A percentile compares a stretch with the other conserved stretches of the same genome.
Evolutionary conservation across 2,888 invertebrate species (phyloP).

Genomic region (Agriopis leucophaearia): DNA sequence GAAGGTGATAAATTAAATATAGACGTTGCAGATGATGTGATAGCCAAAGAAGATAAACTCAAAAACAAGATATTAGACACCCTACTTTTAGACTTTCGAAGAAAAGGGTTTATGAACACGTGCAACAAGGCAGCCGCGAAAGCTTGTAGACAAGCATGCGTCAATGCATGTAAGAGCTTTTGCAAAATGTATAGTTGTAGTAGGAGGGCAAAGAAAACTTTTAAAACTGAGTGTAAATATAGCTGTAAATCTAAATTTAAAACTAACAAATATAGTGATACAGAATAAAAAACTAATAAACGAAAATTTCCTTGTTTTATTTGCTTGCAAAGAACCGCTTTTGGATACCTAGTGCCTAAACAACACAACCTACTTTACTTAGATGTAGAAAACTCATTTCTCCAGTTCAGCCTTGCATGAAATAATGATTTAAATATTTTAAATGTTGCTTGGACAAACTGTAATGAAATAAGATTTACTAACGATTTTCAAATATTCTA

Average conservation of each 20-base stretch:
- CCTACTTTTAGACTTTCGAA: neutral
- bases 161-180: slow-evolving; percentile 45
- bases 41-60: neutral
- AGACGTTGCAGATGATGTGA: neutral
- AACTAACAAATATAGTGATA: slow-evolving; percentile 33
- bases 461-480: too few species aligned
- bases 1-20: neutral
- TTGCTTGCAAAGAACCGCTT: too few species aligned
- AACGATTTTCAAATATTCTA: too few species aligned
- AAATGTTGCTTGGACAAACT: too few species aligned
- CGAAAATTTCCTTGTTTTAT: neutral
- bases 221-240: slow-evolving; percentile 54
- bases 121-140: slow-evolving; percentile 43
- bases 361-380: too few species aligned
- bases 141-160: slow-evolving; percentile 57
- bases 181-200: slow-evolving; percentile 50
- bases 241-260: slow-evolving; percentile 54
- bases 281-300: slow-evolving; percentile 12
- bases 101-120: slow-evolving; percentile 30
- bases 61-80: neutral
- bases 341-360: too few species aligned
- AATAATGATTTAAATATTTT: too few species aligned
- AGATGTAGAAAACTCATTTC: too few species aligned
- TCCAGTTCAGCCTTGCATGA: too few species aligned
- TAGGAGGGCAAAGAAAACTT: slow-evolving; percentile 44